Percentiles rank a stretch among this genome's conserved stretches.
Conservation (phyloP, 2,113 vertebrate species). For the Upupa epops region DNA sequence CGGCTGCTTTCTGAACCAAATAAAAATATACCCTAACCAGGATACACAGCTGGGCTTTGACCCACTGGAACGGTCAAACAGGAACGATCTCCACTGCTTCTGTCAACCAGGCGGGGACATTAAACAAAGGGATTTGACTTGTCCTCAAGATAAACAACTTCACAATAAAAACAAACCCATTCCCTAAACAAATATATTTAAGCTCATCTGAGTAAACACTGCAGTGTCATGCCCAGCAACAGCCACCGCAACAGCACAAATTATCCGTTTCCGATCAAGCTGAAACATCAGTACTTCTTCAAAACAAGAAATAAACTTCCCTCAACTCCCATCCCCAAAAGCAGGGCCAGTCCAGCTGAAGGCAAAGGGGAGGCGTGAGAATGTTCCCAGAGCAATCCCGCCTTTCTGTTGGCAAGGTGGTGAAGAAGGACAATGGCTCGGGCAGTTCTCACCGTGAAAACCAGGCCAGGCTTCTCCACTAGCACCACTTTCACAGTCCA, state of each 20-base stretch:
- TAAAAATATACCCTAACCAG: conserved; percentile 34
- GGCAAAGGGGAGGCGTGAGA: background rate
- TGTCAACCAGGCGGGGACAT: background rate
- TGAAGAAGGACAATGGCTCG: background rate
- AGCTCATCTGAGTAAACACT: conserved; percentile 23
- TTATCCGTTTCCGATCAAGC: background rate
- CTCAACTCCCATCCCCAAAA: conserved; percentile 22
- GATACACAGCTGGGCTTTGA: background rate
- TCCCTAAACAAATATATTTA: conserved; percentile 27
- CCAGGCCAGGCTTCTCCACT: background rate
- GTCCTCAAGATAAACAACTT: conserved; percentile 28
- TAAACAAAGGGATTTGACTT: conserved; percentile 40
- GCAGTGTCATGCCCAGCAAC: background rate
- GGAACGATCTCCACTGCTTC: background rate
- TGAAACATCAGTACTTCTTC: background rate
- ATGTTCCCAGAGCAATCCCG: background rate
- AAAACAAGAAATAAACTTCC: conserved; percentile 38
- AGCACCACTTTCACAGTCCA: background rate
- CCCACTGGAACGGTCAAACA: background rate
- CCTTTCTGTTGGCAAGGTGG: background rate
- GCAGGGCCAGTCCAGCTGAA: background rate
- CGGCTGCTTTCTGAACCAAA: conserved; percentile 15
- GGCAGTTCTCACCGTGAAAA: background rate
- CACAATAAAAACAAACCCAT: conserved; percentile 11
- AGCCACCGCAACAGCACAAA: conserved; percentile 22